These are phyloP conservation scores for Eulithis testata DNA, from an alignment of 2,888 invertebrate genomes.

Conservation along the genomic window DNA sequence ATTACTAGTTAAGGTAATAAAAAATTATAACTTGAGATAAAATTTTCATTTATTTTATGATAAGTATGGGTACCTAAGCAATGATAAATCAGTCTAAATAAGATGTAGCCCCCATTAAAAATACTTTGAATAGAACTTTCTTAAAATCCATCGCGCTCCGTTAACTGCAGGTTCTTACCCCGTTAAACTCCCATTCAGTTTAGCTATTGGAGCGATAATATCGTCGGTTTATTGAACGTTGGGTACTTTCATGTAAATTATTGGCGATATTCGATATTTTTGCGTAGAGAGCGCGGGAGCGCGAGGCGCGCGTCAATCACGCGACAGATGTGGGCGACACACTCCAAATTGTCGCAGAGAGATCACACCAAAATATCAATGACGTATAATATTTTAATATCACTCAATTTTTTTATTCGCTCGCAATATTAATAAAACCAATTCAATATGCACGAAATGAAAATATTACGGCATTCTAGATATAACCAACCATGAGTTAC, in stretches of 20 bases:
- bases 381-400: conserved; percentile 58
- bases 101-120: conserved; percentile 7
- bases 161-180: conserved; percentile 25
- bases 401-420: conserved; percentile 42
- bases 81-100: conserved; percentile 1
- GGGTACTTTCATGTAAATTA: conserved; percentile 46
- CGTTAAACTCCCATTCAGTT: conserved; percentile 25
- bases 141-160: conserved; percentile 19
- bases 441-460: conserved; percentile 17
- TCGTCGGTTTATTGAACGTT: conserved; percentile 31
- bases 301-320: conserved; percentile 69
- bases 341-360: conserved; percentile 67
- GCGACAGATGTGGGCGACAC: conserved; percentile 68
- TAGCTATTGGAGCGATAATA: conserved; percentile 29
- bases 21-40: too few species aligned
- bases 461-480: conserved; percentile 7
- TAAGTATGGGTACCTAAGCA: too few species aligned
- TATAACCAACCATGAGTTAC: neutral
- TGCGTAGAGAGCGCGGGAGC: conserved; percentile 43
- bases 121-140: conserved; percentile 16
- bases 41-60: too few species aligned
- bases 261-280: conserved; percentile 56
- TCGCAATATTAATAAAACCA: conserved; percentile 35
- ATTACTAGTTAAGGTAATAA: too few species aligned
- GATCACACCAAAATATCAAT: conserved; percentile 65